Evolutionary conservation across 2,888 invertebrate genomes (phyloP).

Genomic region (Drosophila colorata): DNA sequence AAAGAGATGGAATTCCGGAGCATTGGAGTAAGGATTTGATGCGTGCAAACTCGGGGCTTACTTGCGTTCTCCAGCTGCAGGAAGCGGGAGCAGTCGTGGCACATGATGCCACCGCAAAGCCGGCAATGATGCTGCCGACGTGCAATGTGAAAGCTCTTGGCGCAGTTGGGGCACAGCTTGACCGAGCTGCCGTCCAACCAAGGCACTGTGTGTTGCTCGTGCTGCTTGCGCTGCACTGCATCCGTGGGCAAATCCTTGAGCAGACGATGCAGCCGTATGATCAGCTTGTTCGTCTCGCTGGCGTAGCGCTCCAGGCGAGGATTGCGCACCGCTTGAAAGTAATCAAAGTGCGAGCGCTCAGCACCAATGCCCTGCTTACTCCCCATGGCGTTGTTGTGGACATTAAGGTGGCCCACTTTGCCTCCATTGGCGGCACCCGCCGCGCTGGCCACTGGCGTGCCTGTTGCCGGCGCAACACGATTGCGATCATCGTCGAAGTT

Average conservation of each 20-base stretch:
- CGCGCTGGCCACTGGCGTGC: background rate
- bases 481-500: slow-evolving; percentile 89
- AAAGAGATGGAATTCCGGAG: slow-evolving; percentile 22
- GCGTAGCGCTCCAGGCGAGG: slow-evolving; percentile 94
- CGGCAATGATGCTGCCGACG: slow-evolving; percentile 98
- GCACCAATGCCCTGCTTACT: slow-evolving; percentile 85
- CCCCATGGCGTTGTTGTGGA: slow-evolving; percentile 77
- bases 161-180: slow-evolving; percentile 95
- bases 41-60: slow-evolving; percentile 84
- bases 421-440: slow-evolving; percentile 27
- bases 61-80: slow-evolving; percentile 92
- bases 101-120: slow-evolving; percentile 96
- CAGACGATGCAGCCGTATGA: slow-evolving; percentile 96
- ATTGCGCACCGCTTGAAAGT: slow-evolving; percentile 90
- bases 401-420: slow-evolving; percentile 67
- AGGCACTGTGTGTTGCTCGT: slow-evolving; percentile 91
- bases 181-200: slow-evolving; percentile 98
- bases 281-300: slow-evolving; percentile 97
- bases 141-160: slow-evolving; percentile 93
- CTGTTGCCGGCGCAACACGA: slow-evolving; percentile 42
- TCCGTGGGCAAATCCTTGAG: slow-evolving; percentile 92
- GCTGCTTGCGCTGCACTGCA: slow-evolving; percentile 90
- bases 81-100: slow-evolving; percentile 95
- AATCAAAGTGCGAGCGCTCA: slow-evolving; percentile 88
- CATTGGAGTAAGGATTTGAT: background rate